Evolutionary conservation across 2,113 vertebrate genomes (phyloP).

Genomic region (Tragelaphus buxtoni): DNA sequence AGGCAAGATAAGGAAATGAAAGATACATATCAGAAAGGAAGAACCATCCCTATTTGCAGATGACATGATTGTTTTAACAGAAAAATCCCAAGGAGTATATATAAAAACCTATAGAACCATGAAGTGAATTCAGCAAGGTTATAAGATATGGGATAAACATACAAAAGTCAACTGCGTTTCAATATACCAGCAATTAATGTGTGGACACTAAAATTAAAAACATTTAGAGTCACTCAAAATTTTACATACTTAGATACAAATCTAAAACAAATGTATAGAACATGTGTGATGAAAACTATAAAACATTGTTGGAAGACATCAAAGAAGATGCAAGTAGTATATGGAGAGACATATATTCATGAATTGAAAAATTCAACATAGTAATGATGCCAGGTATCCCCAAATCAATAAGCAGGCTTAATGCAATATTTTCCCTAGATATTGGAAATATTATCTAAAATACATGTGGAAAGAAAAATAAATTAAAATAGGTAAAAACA

Average conservation of each 20-base stretch:
- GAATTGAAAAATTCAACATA: background rate
- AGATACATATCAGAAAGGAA: background rate
- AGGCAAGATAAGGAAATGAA: background rate
- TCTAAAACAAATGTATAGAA: background rate
- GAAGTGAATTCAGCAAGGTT: background rate
- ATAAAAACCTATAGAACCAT: background rate
- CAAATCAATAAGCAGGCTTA: background rate
- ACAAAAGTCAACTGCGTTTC: background rate
- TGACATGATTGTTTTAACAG: background rate
- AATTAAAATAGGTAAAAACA: background rate
- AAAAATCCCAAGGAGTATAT: background rate
- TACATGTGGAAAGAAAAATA: background rate
- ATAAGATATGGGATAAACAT: background rate
- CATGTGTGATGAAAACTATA: background rate
- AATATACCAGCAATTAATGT: background rate
- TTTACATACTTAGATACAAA: background rate
- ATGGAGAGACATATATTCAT: background rate
- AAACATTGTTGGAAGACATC: background rate
- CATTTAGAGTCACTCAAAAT: background rate
- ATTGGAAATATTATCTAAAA: background rate
- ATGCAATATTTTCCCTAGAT: background rate
- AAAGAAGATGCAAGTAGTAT: background rate
- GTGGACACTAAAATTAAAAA: background rate
- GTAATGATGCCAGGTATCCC: background rate
- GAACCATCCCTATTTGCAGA: background rate